Conservation (phyloP, 2,888 invertebrate genomes). For the Drosophila stalkeri region DNA sequence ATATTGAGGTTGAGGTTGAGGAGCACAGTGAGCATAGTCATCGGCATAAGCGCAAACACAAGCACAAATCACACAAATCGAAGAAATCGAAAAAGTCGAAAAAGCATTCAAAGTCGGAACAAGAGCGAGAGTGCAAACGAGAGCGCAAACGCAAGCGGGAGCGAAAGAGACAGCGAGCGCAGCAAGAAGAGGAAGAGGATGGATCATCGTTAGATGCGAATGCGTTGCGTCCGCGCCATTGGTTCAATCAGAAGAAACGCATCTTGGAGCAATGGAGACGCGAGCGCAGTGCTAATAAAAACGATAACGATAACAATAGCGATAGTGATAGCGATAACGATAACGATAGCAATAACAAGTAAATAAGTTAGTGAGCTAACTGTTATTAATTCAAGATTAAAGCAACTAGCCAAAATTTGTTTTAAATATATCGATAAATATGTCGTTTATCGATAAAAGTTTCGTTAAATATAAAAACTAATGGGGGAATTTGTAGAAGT, state of each 20-base stretch:
- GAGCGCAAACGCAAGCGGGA: neutral
- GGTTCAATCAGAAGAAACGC: slow-evolving; percentile 39
- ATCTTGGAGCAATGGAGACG: slow-evolving; percentile 43
- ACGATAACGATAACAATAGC: neutral
- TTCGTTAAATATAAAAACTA: neutral
- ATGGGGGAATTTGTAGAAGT: neutral
- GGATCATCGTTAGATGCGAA: neutral
- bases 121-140: neutral
- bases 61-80: slow-evolving; percentile 32
- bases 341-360: neutral
- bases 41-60: slow-evolving; percentile 25
- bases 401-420: neutral
- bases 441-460: neutral
- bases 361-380: neutral
- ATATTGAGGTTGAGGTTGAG: slow-evolving; percentile 11
- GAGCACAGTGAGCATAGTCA: neutral
- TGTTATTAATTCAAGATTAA: neutral
- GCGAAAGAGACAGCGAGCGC: neutral
- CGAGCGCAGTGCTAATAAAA: slow-evolving; percentile 2
- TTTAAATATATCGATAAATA: neutral
- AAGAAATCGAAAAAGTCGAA: slow-evolving; percentile 31
- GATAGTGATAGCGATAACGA: neutral
- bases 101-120: neutral
- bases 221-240: slow-evolving; percentile 8
- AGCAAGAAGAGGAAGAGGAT: neutral